Evolutionary conservation across 2,797 vertebrate genomes (phyloP).

Genomic region (Craterocephalus amniculus): DNA sequence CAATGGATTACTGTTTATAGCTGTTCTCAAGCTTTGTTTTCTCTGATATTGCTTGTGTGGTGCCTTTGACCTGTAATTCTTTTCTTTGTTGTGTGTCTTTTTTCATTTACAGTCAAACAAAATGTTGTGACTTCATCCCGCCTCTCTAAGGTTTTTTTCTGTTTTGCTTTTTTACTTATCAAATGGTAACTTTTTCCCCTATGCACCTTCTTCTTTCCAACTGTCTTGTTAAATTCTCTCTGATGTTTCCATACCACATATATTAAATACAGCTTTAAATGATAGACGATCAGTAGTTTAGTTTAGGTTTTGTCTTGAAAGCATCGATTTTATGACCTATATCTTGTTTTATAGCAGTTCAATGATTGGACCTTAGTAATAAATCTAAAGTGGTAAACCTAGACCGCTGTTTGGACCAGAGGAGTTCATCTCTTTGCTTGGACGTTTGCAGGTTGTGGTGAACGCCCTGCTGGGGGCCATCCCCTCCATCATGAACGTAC

Average conservation of each 20-base stretch:
- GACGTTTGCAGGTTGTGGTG: slow-evolving; percentile 89
- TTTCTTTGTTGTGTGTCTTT: slow-evolving; percentile 85
- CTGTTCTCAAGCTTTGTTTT: slow-evolving; percentile 67
- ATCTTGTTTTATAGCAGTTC: slow-evolving; percentile 23
- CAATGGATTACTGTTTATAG: slow-evolving; percentile 49
- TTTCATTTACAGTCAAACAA: slow-evolving; percentile 88
- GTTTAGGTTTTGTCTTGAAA: slow-evolving; percentile 18
- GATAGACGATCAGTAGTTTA: not conserved
- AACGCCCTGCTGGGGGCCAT: slow-evolving; percentile 97
- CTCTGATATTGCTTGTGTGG: slow-evolving; percentile 76
- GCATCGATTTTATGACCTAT: slow-evolving; percentile 14
- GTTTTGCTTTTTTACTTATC: slow-evolving; percentile 83
- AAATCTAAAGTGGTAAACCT: slow-evolving; percentile 24
- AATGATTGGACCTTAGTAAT: slow-evolving; percentile 47
- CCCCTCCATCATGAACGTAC: slow-evolving; percentile 99
- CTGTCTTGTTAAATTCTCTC: slow-evolving; percentile 65
- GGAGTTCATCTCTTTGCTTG: slow-evolving; percentile 26
- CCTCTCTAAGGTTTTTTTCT: slow-evolving; percentile 92
- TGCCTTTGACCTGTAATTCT: slow-evolving; percentile 82
- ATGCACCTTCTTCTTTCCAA: slow-evolving; percentile 64
- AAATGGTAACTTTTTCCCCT: slow-evolving; percentile 62
- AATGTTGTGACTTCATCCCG: slow-evolving; percentile 89
- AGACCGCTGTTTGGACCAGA: slow-evolving; percentile 6
- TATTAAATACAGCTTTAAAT: slow-evolving; percentile 31
- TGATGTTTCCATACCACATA: slow-evolving; percentile 29